Conservation (phyloP, 2,888 invertebrate genomes). For the Diogma glabrata region DNA sequence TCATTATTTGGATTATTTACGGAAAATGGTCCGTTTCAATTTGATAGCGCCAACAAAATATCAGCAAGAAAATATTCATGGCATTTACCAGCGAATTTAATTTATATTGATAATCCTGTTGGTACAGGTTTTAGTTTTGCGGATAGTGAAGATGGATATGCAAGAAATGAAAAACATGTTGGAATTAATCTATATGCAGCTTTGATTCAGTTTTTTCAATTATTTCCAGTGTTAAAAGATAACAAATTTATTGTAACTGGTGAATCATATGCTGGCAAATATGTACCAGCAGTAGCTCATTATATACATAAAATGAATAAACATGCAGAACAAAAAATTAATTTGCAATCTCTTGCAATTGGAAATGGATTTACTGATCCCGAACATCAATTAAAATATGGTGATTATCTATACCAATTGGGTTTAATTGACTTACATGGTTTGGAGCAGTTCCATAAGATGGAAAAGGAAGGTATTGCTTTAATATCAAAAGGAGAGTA, state of each 20-base stretch:
- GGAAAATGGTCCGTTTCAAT: conserved; percentile 49
- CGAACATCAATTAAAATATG: conserved; percentile 40
- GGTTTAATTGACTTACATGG: conserved; percentile 45
- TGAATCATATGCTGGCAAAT: conserved; percentile 52
- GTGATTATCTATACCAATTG: conserved; percentile 41
- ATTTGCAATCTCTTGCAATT: conserved; percentile 41
- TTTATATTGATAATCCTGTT: conserved; percentile 58
- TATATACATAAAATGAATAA: conserved; percentile 18
- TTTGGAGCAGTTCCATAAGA: conserved; percentile 39
- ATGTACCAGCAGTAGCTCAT: conserved; percentile 39
- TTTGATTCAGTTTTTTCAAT: conserved; percentile 48
- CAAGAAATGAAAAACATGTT: conserved; percentile 48
- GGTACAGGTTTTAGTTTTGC: conserved; percentile 57
- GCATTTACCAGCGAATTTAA: conserved; percentile 48
- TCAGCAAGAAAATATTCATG: conserved; percentile 41
- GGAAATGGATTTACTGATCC: conserved; percentile 49
- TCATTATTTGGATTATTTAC: conserved; percentile 46
- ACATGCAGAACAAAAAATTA: conserved; percentile 30
- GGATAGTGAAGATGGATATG: conserved; percentile 49
- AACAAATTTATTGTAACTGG: conserved; percentile 54
- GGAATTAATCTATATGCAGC: conserved; percentile 49
- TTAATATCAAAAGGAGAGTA: conserved; percentile 51
- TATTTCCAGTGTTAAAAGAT: conserved; percentile 46
- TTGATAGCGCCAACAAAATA: conserved; percentile 36
- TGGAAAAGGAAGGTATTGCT: conserved; percentile 44